Evolutionary conservation across 2,888 invertebrate genomes (phyloP).

Genomic region (Celastrina argiolus): DNA sequence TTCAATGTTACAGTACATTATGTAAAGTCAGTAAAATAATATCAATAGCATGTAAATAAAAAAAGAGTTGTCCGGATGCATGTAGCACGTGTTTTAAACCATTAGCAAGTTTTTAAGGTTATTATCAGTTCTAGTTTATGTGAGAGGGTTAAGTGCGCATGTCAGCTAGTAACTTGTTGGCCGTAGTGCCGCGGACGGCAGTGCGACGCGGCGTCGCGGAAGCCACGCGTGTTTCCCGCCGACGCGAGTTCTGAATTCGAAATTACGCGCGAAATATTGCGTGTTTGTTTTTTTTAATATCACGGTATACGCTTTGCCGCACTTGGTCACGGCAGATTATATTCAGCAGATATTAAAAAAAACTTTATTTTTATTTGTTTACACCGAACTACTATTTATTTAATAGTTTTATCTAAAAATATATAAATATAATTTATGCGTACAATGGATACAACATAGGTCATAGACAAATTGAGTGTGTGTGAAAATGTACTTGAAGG

Average conservation of each 20-base stretch:
- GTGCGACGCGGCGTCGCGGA: slow-evolving; percentile 64
- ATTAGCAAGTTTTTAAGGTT: slow-evolving; percentile 22
- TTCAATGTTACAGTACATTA: too few relatives aligned
- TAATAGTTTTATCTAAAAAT: background rate
- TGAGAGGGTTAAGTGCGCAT: slow-evolving; percentile 63
- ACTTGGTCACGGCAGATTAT: background rate
- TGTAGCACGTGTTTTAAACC: slow-evolving; percentile 5
- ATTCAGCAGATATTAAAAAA: too few relatives aligned
- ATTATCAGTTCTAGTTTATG: slow-evolving; percentile 23
- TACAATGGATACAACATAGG: slow-evolving; percentile 44
- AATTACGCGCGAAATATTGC: slow-evolving; percentile 31
- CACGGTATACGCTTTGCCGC: background rate
- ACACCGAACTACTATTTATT: too few relatives aligned
- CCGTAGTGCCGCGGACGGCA: slow-evolving; percentile 54
- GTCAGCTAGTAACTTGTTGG: slow-evolving; percentile 73
- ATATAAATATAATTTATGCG: background rate
- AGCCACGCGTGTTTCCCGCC: slow-evolving; percentile 52
- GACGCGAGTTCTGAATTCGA: slow-evolving; percentile 38
- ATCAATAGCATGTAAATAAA: too few relatives aligned
- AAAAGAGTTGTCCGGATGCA: too few relatives aligned
- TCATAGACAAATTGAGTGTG: slow-evolving; percentile 38
- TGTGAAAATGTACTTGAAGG: slow-evolving; percentile 56
- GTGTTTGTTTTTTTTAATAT: slow-evolving; percentile 20
- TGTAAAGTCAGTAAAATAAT: too few relatives aligned
- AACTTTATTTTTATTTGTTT: background rate